Evolutionary conservation across 1,140 invertebrate genomes (phyloP).

Genomic region (Brachionus calyciflorus): DNA sequence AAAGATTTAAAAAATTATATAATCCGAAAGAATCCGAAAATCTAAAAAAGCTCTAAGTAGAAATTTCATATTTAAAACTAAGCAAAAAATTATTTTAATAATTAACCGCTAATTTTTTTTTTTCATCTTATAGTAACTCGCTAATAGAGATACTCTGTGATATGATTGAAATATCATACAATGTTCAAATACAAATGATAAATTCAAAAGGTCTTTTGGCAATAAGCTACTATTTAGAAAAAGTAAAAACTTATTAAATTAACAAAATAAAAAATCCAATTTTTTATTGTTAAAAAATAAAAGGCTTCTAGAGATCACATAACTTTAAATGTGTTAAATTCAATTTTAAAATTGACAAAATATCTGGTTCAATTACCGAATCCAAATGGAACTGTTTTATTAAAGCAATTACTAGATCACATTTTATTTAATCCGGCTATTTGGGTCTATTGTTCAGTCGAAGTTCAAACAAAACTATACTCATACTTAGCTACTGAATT

Average conservation of each 20-base stretch:
- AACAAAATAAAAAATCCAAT: too few species aligned
- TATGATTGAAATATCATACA: slow-evolving; percentile 88
- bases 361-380: slow-evolving; percentile 88
- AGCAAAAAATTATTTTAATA: too few species aligned
- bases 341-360: slow-evolving; percentile 89
- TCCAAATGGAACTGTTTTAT: slow-evolving; percentile 83
- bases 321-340: slow-evolving; percentile 83
- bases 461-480: slow-evolving; percentile 89
- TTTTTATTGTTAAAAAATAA: slow-evolving; percentile 27
- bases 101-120: slow-evolving; percentile 2
- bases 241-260: slow-evolving; percentile 58
- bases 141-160: slow-evolving; percentile 94
- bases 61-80: too few species aligned
- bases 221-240: slow-evolving; percentile 91
- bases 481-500: slow-evolving; percentile 96
- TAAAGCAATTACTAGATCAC: slow-evolving; percentile 97
- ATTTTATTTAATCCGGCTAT: slow-evolving; percentile 96
- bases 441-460: slow-evolving; percentile 94
- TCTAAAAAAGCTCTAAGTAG: too few species aligned
- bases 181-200: slow-evolving; percentile 97
- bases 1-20: too few species aligned
- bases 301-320: slow-evolving; percentile 83
- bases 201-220: slow-evolving; percentile 95
- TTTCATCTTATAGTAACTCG: slow-evolving; percentile 72
- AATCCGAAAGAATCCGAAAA: too few species aligned